phyloP scores from a whole-genome alignment of 1,140 invertebrate genomes.

The Scylla paramamosain region DNA sequence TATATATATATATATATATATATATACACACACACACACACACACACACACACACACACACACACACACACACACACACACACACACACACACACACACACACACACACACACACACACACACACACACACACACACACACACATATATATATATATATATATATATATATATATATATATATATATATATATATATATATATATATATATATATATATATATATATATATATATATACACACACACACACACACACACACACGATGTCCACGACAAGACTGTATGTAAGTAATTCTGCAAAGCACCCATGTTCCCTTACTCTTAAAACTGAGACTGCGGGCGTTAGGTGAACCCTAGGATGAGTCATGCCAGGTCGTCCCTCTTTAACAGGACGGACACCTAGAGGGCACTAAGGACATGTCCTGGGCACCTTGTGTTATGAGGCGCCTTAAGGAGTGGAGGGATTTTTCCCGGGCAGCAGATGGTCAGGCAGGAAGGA shows the following conservation, averaged over 20 bases:
- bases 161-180: too few relatives aligned
- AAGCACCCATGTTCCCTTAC: neutral
- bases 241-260: neutral
- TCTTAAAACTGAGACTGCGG: neutral
- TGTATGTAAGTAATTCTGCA: neutral
- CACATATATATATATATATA: too few relatives aligned
- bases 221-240: too few relatives aligned
- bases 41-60: neutral
- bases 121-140: too few relatives aligned
- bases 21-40: neutral
- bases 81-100: neutral
- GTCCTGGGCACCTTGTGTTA: neutral
- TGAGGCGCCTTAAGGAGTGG: neutral
- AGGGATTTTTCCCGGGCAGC: conserved; percentile 7
- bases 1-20: too few relatives aligned
- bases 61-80: too few relatives aligned
- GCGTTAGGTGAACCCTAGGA: neutral
- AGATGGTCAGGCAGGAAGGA: conserved; percentile 10
- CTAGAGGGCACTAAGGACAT: neutral
- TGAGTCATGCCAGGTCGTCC: neutral
- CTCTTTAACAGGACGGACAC: neutral
- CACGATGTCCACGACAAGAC: too few relatives aligned
- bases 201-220: too few relatives aligned
- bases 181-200: too few relatives aligned
- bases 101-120: neutral